These are phyloP conservation scores for Triops longicaudatus DNA, from an alignment of 1,140 invertebrate species.

Conservation along the genomic window DNA sequence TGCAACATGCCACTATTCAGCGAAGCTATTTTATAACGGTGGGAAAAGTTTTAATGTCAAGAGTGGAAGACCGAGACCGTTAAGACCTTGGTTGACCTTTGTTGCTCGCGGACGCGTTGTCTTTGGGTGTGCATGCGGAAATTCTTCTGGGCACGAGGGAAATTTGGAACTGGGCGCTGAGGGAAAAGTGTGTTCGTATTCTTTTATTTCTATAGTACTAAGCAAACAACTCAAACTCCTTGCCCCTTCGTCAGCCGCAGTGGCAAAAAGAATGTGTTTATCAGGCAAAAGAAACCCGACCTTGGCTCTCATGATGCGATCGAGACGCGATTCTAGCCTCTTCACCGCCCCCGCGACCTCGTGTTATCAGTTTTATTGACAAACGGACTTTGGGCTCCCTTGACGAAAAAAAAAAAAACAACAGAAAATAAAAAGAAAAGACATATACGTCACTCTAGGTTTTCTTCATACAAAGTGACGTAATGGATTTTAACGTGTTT, in stretches of 20 bases:
- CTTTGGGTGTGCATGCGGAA: neutral
- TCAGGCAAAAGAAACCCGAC: slow-evolving; percentile 9
- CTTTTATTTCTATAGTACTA: neutral
- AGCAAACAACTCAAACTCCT: neutral
- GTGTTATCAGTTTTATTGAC: slow-evolving; percentile 6
- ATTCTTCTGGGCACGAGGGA: neutral
- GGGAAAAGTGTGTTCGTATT: neutral
- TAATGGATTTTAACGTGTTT: neutral
- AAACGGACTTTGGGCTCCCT: neutral
- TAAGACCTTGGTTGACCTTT: neutral
- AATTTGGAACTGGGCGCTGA: neutral
- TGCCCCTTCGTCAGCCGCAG: neutral
- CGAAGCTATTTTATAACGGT: neutral
- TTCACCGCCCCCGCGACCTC: slow-evolving; percentile 4
- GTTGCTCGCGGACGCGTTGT: neutral
- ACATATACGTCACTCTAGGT: neutral
- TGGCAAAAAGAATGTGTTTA: neutral
- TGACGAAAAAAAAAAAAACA: neutral
- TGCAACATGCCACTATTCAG: no score
- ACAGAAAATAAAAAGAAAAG: neutral
- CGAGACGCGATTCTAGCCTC: neutral
- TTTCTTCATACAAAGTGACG: neutral
- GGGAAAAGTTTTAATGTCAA: neutral
- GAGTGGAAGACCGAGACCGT: neutral
- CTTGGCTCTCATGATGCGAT: slow-evolving; percentile 4